These are phyloP conservation scores for Hesperia comma DNA, from an alignment of 2,888 invertebrate genomes.

Conservation along the genomic window DNA sequence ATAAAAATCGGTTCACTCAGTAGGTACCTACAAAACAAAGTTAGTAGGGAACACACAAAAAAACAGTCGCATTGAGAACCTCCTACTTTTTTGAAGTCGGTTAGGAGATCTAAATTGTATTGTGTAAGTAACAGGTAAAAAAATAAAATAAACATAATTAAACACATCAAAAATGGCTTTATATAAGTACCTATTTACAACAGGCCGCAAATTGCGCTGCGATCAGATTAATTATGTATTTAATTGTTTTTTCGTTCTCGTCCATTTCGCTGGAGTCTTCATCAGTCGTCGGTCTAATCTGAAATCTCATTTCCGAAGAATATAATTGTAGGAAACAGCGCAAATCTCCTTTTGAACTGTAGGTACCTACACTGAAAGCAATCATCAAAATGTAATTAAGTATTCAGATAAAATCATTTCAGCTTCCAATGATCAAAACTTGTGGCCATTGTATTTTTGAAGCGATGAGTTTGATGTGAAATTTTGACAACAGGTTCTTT, in stretches of 20 bases:
- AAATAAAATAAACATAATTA: not conserved
- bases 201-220: constrained; percentile 42
- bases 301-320: constrained; percentile 74
- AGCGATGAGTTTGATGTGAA: too few species aligned
- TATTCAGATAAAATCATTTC: too few species aligned
- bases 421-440: too few species aligned
- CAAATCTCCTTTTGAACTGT: constrained; percentile 50
- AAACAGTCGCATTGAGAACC: too few species aligned
- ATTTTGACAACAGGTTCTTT: too few species aligned
- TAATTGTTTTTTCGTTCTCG: constrained; percentile 66
- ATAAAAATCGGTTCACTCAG: too few species aligned
- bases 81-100: too few species aligned
- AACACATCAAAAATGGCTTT: constrained; percentile 15
- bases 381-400: not conserved
- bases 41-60: too few species aligned
- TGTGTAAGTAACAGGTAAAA: too few species aligned
- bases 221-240: constrained; percentile 58
- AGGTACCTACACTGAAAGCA: not conserved
- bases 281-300: constrained; percentile 67
- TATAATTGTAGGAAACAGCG: constrained; percentile 69
- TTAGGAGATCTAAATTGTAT: too few species aligned
- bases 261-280: constrained; percentile 60
- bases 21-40: too few species aligned
- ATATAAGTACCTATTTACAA: constrained; percentile 12
- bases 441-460: too few species aligned